A percentile compares a stretch with the other conserved stretches of the same genome.
Conservation (phyloP, 2,113 vertebrate species). For the Lepus timidus region DNA sequence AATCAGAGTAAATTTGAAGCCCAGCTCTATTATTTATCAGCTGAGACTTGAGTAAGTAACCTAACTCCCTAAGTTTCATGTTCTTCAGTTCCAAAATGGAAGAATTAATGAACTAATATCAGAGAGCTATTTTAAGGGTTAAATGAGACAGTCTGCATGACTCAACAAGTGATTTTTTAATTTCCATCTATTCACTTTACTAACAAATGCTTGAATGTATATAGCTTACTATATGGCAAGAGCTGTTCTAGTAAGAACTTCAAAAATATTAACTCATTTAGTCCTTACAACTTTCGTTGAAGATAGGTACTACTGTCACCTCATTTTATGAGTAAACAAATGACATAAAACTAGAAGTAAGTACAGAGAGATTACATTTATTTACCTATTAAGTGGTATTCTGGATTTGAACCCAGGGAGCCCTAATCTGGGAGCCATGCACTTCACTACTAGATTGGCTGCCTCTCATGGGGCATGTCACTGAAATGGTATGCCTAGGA, state of each 20-base stretch:
- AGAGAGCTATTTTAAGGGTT: neutral
- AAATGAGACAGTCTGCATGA: neutral
- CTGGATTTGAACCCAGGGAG: neutral
- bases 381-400: neutral
- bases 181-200: neutral
- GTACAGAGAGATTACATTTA: neutral
- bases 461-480: neutral
- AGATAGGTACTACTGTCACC: neutral
- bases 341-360: neutral
- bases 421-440: neutral
- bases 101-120: neutral
- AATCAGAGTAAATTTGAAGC: neutral
- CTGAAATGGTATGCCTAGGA: neutral
- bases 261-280: conserved; percentile 2
- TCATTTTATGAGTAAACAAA: neutral
- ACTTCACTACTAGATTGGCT: neutral
- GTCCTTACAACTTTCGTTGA: neutral
- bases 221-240: neutral
- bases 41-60: neutral
- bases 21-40: too few species aligned
- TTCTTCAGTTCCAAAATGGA: neutral
- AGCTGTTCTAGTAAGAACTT: neutral
- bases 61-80: neutral
- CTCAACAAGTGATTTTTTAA: neutral
- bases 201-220: neutral